phyloP scores from a whole-genome alignment of 2,797 vertebrate genomes.

The Melanotaenia nigrans region DNA sequence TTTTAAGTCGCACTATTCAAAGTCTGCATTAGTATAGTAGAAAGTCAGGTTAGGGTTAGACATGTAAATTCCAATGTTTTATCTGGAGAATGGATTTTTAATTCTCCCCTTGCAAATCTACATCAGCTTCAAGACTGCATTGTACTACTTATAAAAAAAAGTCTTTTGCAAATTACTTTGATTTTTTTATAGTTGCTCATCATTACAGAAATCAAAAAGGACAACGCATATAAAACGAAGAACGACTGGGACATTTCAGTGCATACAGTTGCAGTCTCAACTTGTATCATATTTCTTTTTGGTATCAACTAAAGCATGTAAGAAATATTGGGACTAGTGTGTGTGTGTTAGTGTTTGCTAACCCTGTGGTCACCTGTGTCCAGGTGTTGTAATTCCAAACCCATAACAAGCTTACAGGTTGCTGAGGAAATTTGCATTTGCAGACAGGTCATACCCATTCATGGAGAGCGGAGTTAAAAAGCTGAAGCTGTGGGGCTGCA shows the following conservation, averaged over 20 bases:
- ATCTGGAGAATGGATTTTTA: too few relatives aligned
- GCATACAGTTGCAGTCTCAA: not conserved
- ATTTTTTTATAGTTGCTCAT: not conserved
- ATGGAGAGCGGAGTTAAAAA: constrained; percentile 36
- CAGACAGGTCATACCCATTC: constrained; percentile 21
- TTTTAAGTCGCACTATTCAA: not conserved
- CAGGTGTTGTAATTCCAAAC: constrained; percentile 58
- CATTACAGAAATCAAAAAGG: not conserved
- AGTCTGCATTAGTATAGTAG: not conserved
- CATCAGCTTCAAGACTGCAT: not conserved
- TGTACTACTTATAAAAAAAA: not conserved
- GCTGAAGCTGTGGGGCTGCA: constrained; percentile 41
- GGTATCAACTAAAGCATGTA: not conserved
- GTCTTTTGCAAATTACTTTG: not conserved
- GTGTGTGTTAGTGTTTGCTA: constrained; percentile 17
- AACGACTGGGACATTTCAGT: not conserved
- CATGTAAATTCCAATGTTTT: too few relatives aligned
- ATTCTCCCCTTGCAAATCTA: too few relatives aligned
- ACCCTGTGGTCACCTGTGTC: constrained; percentile 53
- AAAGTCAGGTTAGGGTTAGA: too few relatives aligned
- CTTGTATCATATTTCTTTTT: not conserved
- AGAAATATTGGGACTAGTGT: not conserved
- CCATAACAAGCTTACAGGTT: constrained; percentile 30
- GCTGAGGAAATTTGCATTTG: constrained; percentile 43
- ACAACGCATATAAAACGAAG: not conserved